Evolutionary conservation across 2,888 invertebrate species (phyloP).

Genomic region (Eupithecia subumbrata): DNA sequence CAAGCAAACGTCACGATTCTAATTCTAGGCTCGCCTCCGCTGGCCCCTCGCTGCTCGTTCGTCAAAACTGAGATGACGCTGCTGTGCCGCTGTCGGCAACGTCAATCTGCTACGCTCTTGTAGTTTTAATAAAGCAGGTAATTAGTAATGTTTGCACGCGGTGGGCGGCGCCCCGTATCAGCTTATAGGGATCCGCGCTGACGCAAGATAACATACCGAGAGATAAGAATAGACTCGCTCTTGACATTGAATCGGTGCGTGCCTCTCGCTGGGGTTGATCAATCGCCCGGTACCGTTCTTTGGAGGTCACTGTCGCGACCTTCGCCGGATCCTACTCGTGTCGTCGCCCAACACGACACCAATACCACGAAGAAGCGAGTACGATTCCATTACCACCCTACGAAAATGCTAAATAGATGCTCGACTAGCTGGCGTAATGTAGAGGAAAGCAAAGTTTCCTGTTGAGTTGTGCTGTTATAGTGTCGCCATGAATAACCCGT

Average conservation of each 20-base stretch:
- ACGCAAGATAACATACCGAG: conserved; percentile 47
- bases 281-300: conserved; percentile 46
- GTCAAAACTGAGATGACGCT: conserved; percentile 46
- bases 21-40: conserved; percentile 47
- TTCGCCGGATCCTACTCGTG: conserved; percentile 43
- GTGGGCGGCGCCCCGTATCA: conserved; percentile 42
- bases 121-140: conserved; percentile 32
- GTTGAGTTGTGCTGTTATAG: neutral
- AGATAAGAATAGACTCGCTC: conserved; percentile 60
- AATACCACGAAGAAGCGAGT: conserved; percentile 33
- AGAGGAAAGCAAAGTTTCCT: neutral
- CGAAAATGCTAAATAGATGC: conserved; percentile 8
- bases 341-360: conserved; percentile 36
- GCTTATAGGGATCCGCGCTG: conserved; percentile 49
- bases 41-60: conserved; percentile 45
- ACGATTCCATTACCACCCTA: neutral
- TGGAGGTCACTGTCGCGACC: conserved; percentile 61
- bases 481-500: conserved; percentile 25
- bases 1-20: conserved; percentile 49
- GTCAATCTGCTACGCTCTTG: conserved; percentile 33
- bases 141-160: conserved; percentile 29
- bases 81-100: conserved; percentile 30
- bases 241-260: conserved; percentile 62
- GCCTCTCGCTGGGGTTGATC: conserved; percentile 57
- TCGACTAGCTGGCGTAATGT: conserved; percentile 3